A percentile compares a stretch with the other conserved stretches of the same genome.
Evolutionary conservation across 2,113 vertebrate species (phyloP).

Genomic region (Phalacrocorax aristotelis): DNA sequence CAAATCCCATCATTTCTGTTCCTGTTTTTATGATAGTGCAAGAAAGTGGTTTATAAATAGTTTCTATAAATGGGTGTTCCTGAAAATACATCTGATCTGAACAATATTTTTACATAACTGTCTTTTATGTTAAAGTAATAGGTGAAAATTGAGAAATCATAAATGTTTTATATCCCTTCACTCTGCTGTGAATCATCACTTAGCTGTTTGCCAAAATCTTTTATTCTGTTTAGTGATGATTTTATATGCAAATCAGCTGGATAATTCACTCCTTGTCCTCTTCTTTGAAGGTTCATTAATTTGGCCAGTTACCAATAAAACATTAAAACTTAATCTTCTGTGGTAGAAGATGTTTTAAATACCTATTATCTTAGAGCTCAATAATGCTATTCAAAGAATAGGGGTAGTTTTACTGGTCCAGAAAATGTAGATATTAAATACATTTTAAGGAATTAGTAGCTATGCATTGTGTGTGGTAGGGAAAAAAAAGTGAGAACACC

Average conservation of each 20-base stretch:
- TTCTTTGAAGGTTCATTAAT: neutral
- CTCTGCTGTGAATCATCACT: slow-evolving; percentile 14
- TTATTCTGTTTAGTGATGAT: slow-evolving; percentile 36
- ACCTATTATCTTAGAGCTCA: neutral
- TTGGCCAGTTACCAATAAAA: neutral
- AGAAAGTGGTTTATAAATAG: slow-evolving; percentile 56
- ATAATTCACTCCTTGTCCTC: neutral
- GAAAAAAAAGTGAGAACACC: neutral
- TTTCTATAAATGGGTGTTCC: slow-evolving; percentile 52
- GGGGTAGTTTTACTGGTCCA: neutral
- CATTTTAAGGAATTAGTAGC: neutral
- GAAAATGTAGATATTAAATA: neutral
- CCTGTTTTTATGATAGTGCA: slow-evolving; percentile 34
- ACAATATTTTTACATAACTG: slow-evolving; percentile 53
- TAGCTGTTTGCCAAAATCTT: slow-evolving; percentile 49
- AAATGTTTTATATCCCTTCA: slow-evolving; percentile 50
- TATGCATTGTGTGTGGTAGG: neutral
- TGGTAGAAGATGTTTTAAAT: neutral
- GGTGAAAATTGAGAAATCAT: slow-evolving; percentile 52
- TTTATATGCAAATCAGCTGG: neutral
- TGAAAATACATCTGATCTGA: slow-evolving; percentile 42
- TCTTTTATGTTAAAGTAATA: slow-evolving; percentile 52
- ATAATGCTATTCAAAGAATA: neutral
- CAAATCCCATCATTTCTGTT: slow-evolving; percentile 45
- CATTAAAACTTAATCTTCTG: neutral